Evolutionary conservation across 2,113 vertebrate species (phyloP).

Genomic region (Coryphaenoides rupestris): DNA sequence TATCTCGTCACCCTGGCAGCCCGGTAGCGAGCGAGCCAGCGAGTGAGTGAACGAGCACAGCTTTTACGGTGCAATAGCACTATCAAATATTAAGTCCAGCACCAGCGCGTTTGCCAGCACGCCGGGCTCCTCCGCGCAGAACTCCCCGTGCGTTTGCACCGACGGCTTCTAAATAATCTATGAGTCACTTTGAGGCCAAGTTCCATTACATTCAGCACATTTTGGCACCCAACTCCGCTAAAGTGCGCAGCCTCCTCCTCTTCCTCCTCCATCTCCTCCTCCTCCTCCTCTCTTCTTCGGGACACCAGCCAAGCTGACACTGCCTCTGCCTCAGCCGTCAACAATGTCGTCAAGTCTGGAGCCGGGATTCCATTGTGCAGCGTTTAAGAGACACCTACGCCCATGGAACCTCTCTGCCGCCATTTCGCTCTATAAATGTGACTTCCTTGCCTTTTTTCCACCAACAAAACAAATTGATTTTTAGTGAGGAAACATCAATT

Average conservation of each 20-base stretch:
- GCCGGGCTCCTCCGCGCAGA: conserved; percentile 26
- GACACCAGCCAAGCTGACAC: too few species aligned
- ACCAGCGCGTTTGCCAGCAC: conserved; percentile 27
- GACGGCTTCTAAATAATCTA: conserved; percentile 47
- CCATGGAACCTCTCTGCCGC: too few species aligned
- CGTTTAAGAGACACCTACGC: too few species aligned
- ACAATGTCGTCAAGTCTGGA: too few species aligned
- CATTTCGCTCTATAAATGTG: too few species aligned
- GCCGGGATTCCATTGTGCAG: too few species aligned
- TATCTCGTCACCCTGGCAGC: background rate
- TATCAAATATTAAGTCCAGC: conserved; percentile 22
- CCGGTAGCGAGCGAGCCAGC: background rate
- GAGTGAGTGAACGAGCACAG: background rate
- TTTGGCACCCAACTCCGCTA: conserved; percentile 17
- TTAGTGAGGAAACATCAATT: too few species aligned
- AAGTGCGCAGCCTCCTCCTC: conserved; percentile 1
- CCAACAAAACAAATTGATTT: too few species aligned
- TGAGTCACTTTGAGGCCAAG: conserved; percentile 44
- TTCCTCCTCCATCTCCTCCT: background rate
- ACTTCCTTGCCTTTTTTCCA: too few species aligned
- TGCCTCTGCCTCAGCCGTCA: too few species aligned
- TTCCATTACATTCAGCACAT: conserved; percentile 35
- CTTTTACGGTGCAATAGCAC: conserved; percentile 18
- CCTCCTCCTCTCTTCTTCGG: background rate
- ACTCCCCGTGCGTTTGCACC: conserved; percentile 13